Evolutionary conservation across 2,797 vertebrate genomes (phyloP), one percentile per base, ranked within the genome.

Genomic region (Anas capensis): DNA sequence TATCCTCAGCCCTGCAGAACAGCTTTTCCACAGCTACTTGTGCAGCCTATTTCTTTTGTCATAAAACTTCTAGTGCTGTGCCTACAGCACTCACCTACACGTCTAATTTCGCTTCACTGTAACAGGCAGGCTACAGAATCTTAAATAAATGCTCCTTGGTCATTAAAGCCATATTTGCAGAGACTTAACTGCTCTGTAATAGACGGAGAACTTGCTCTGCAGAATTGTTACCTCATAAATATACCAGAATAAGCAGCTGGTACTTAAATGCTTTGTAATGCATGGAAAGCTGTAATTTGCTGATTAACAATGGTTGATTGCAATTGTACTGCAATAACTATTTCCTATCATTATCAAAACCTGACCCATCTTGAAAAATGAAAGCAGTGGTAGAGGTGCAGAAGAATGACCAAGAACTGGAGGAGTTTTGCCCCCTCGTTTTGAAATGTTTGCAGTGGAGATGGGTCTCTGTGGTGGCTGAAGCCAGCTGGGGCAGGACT

Each of bases 231-330:
- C 65, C 0, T 0, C 77, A 89, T 87, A 88, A 96, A 96, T 33
- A 90, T 9, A 64, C 38, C 78, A 51, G 29, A 60, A 92, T 64
- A 82, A 96, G 90, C 93, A 97, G 94, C 95, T 96, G 94, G 93
- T 88, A 78, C 93, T 93, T 93, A 93, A 96, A 94, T 90, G 88
- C 91, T 94, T 79, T 87, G 95, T 86, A 94, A 90, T 56, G 78
- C 44, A 12, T 26, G 69, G 86, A 65, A 94, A 85, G 92, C 88
- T 96, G 92, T 94, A 88, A 96, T 96, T 96, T 97, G 80, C 95
- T 94, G 95, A 95, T 97, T 96, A 96, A 77, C 95, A 54, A 77
- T 40, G 69, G 51, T 87, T 90, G 95, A 85, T 95, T 90, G 80
- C 48, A 33, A 26, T 33, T 72, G 48, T 34, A 23, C 53, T 79